These are phyloP conservation scores for Xestia xanthographa DNA, from an alignment of 2,888 invertebrate species.

Conservation along the genomic window DNA sequence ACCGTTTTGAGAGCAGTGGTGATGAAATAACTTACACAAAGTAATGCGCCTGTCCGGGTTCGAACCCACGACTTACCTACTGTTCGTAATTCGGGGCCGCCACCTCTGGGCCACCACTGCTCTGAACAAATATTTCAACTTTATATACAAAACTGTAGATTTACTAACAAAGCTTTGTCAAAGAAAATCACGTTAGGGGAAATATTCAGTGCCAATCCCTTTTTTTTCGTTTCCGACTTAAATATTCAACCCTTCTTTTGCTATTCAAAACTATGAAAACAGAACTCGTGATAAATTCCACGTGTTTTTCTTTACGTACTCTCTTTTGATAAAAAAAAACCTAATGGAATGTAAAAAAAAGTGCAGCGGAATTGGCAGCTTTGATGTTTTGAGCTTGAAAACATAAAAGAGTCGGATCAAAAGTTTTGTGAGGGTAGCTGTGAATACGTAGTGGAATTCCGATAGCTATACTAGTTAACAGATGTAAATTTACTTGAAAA, in stretches of 20 bases:
- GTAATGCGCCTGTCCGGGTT: too few relatives aligned
- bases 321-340: conserved; percentile 29
- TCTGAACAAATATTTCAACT: background rate
- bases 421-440: conserved; percentile 12
- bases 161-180: background rate
- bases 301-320: conserved; percentile 36
- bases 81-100: too few relatives aligned
- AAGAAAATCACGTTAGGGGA: background rate
- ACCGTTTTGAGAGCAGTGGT: too few relatives aligned
- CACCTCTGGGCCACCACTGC: too few relatives aligned
- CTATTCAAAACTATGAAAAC: conserved; percentile 19
- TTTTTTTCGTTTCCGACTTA: background rate
- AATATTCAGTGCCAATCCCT: background rate
- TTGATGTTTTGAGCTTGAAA: conserved; percentile 35
- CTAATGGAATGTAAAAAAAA: conserved; percentile 38
- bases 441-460: conserved; percentile 5
- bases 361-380: conserved; percentile 36
- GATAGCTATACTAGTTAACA: background rate
- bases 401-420: conserved; percentile 26
- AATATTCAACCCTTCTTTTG: conserved; percentile 15
- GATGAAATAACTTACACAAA: too few relatives aligned
- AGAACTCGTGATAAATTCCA: conserved; percentile 1
- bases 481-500: background rate
- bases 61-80: too few relatives aligned
- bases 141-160: background rate